Percentiles rank a stretch among this genome's conserved stretches.
Evolutionary conservation across 2,113 vertebrate species (phyloP).

Genomic region (Xiphias gladius): DNA sequence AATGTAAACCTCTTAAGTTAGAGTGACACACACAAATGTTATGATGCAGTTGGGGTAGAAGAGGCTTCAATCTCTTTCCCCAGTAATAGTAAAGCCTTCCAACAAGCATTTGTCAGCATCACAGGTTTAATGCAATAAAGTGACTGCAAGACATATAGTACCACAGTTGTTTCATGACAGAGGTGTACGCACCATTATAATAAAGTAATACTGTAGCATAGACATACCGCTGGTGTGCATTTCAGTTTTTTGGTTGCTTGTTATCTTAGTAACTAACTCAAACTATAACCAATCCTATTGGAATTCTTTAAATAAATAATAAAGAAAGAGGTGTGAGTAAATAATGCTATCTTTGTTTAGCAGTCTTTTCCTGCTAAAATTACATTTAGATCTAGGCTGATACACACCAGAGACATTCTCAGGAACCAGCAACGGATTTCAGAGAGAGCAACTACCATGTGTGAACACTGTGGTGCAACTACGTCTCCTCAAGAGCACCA

Average conservation of each 20-base stretch:
- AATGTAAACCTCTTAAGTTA: not conserved
- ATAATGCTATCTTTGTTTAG: conserved; percentile 13
- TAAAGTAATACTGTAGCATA: not conserved
- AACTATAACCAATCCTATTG: not conserved
- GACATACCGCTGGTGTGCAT: not conserved
- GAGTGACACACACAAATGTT: not conserved
- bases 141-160: not conserved
- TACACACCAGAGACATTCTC: not conserved
- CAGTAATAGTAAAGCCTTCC: not conserved
- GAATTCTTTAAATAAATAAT: not conserved
- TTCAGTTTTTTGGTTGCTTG: not conserved
- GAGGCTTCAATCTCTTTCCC: not conserved
- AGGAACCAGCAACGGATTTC: conserved; percentile 3
- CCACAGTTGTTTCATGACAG: not conserved
- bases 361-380: conserved; percentile 4
- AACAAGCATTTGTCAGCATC: not conserved
- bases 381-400: not conserved
- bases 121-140: not conserved
- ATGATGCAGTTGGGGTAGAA: not conserved
- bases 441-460: not conserved
- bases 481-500: conserved; percentile 9
- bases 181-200: not conserved
- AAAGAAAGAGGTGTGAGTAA: not conserved
- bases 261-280: not conserved
- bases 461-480: conserved; percentile 9